phyloP scores from a whole-genome alignment of 2,113 vertebrate species.

The Nematolebias whitei region DNA sequence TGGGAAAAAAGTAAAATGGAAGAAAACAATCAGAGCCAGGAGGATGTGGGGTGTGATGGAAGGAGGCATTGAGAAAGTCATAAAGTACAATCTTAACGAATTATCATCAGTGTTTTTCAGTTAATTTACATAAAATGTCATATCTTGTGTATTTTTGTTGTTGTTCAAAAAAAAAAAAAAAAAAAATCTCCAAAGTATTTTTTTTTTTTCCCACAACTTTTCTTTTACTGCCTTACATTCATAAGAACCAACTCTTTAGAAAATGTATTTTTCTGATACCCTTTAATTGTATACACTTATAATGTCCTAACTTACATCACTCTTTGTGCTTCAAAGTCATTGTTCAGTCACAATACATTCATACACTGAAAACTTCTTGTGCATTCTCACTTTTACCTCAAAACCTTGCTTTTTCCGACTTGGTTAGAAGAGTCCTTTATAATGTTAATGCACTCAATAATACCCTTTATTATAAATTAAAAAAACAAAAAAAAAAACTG shows the following conservation, averaged over 20 bases:
- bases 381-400: background rate
- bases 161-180: background rate
- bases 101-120: conserved; percentile 21
- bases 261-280: background rate
- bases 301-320: background rate
- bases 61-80: conserved; percentile 10
- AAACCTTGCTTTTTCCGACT: background rate
- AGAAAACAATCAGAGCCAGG: conserved; percentile 29
- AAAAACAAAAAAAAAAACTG: background rate
- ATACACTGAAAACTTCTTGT: background rate
- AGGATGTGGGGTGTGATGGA: conserved; percentile 29
- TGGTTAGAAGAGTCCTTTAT: background rate
- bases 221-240: background rate
- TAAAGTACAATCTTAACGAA: conserved; percentile 30
- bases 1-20: conserved; percentile 13
- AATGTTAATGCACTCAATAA: background rate
- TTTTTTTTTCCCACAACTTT: background rate
- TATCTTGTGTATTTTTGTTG: conserved; percentile 11
- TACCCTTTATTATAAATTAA: background rate
- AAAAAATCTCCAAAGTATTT: background rate
- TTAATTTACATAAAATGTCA: conserved; percentile 8
- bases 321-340: background rate
- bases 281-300: background rate
- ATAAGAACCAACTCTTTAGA: background rate
- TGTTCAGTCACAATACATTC: background rate